Evolutionary conservation across 37 sponge, comb jelly and placozoan species (phyloP).

Genomic region (Crambe crambe): DNA sequence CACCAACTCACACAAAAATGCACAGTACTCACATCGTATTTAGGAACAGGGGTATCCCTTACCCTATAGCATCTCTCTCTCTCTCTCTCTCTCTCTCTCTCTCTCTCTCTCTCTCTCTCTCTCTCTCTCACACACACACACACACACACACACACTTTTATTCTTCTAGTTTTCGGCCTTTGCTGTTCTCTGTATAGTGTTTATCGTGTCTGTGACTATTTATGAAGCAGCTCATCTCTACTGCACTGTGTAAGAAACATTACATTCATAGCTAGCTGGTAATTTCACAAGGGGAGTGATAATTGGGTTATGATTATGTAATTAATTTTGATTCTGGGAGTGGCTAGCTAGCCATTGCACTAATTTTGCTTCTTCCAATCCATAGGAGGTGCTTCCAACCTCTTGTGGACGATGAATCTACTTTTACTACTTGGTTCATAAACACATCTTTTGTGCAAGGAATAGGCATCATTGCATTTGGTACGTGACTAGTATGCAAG

Average conservation of each 20-base stretch:
- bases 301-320: neutral
- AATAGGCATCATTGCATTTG: conserved; percentile 2
- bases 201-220: conserved; percentile 28
- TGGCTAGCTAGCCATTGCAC: too few species aligned
- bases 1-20: too few species aligned
- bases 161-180: conserved; percentile 60
- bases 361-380: neutral
- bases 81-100: too few species aligned
- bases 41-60: too few species aligned
- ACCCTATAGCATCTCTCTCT: too few species aligned
- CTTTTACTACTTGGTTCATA: conserved; percentile 24
- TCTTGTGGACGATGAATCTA: conserved; percentile 13
- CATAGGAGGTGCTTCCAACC: conserved; percentile 46
- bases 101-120: too few species aligned
- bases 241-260: conserved; percentile 43
- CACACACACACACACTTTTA: conserved; percentile 6
- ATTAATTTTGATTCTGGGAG: neutral
- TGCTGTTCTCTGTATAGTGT: conserved; percentile 41
- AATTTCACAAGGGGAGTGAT: neutral
- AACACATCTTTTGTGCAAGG: conserved; percentile 32
- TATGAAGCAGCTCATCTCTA: conserved; percentile 37
- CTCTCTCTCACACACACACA: conserved; percentile 8
- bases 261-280: neutral
- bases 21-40: too few species aligned
- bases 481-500: too few species aligned